phyloP scores from a whole-genome alignment of 2,113 vertebrate genomes.

The Chunga burmeisteri region DNA sequence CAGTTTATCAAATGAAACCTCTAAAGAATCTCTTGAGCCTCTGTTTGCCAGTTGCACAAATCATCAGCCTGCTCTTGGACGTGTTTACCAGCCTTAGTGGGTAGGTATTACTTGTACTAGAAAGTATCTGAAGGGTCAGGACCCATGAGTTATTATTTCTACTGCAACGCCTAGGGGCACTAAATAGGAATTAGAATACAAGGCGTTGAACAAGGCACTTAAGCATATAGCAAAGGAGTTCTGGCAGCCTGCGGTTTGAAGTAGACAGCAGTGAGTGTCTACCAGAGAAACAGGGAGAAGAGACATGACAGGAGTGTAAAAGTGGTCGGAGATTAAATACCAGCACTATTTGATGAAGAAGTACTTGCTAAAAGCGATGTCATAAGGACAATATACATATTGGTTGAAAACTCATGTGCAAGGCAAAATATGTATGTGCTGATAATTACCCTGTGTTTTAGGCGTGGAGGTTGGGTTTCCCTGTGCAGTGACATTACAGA shows the following conservation, averaged over 20 bases:
- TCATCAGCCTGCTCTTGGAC: neutral
- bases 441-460: neutral
- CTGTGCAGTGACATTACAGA: neutral
- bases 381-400: neutral
- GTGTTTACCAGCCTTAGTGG: neutral
- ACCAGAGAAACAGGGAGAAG: neutral
- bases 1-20: slow-evolving; percentile 45
- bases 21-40: slow-evolving; percentile 38
- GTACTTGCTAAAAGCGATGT: neutral
- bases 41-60: slow-evolving; percentile 30
- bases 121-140: slow-evolving; percentile 19
- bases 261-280: neutral
- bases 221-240: neutral
- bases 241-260: neutral
- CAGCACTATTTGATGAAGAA: neutral
- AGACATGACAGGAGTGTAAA: neutral
- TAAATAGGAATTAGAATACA: slow-evolving; percentile 9
- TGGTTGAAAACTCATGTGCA: neutral
- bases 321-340: neutral
- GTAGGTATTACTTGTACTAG: neutral
- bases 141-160: neutral
- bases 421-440: neutral
- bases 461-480: neutral
- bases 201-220: neutral
- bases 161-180: neutral